Evolutionary conservation across 2,888 invertebrate species (phyloP).

Genomic region (Protonemura montana): DNA sequence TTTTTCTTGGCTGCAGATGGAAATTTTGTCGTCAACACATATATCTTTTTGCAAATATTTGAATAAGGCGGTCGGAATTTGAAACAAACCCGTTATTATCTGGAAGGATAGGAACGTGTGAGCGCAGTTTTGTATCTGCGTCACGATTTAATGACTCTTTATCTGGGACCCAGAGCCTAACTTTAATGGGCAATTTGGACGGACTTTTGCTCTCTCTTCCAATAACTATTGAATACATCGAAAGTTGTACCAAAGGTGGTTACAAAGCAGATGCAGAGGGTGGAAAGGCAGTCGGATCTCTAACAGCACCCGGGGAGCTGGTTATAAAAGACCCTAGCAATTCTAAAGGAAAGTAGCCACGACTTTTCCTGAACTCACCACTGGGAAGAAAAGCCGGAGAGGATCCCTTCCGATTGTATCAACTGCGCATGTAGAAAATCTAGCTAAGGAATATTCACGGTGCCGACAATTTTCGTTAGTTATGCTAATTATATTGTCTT

Average conservation of each 20-base stretch:
- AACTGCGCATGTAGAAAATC: neutral
- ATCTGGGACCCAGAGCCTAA: conserved; percentile 20
- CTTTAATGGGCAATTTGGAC: conserved; percentile 18
- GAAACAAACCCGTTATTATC: neutral
- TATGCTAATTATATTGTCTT: too few relatives aligned
- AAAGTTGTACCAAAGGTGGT: conserved; percentile 25
- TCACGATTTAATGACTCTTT: conserved; percentile 34
- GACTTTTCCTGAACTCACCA: conserved; percentile 27
- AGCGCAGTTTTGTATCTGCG: conserved; percentile 16
- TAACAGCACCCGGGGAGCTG: conserved; percentile 27
- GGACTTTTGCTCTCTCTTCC: conserved; percentile 36
- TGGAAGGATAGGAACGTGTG: neutral
- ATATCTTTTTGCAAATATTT: neutral
- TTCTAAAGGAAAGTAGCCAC: neutral
- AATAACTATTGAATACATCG: conserved; percentile 38
- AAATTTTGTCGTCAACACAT: neutral
- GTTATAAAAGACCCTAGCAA: conserved; percentile 29
- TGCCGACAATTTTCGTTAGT: neutral
- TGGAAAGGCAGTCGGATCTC: neutral
- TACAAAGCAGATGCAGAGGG: conserved; percentile 34
- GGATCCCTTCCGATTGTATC: neutral
- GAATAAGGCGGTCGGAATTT: neutral
- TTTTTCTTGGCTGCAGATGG: neutral
- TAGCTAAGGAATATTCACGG: neutral
- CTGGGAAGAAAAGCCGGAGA: neutral